Evolutionary conservation across 2,113 vertebrate genomes (phyloP).

Genomic region (Neogobius melanostomus): DNA sequence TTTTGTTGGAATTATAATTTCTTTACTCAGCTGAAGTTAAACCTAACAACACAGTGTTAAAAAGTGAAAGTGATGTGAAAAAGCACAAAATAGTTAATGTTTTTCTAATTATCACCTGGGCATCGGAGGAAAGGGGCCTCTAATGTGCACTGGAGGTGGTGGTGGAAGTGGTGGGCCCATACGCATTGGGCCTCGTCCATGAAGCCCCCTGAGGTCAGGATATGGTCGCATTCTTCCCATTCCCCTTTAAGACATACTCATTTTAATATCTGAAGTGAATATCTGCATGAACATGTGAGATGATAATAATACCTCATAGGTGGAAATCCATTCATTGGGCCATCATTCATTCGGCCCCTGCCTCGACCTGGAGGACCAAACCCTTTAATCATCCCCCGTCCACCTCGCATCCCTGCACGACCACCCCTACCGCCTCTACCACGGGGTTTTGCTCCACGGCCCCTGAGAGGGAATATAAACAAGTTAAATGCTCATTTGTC

Average conservation of each 20-base stretch:
- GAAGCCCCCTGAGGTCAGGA: constrained; percentile 66
- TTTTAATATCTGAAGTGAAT: not conserved
- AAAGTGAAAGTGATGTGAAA: not conserved
- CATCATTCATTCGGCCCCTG: constrained; percentile 64
- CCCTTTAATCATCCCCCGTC: constrained; percentile 70
- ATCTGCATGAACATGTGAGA: not conserved
- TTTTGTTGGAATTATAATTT: no score
- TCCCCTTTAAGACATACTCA: constrained; percentile 44
- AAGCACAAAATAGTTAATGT: not conserved
- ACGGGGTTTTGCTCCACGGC: constrained; percentile 51
- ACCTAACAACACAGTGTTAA: no score
- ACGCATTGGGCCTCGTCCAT: constrained; percentile 59
- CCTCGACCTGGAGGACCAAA: constrained; percentile 62
- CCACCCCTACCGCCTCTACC: constrained; percentile 64
- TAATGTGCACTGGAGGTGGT: constrained; percentile 63
- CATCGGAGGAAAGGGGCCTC: constrained; percentile 71
- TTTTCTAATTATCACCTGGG: constrained; percentile 55
- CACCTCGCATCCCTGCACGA: constrained; percentile 55
- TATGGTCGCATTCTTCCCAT: constrained; percentile 76
- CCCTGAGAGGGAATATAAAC: constrained; percentile 44
- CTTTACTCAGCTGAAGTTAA: no score
- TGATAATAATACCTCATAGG: constrained; percentile 70
- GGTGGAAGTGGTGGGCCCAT: constrained; percentile 68
- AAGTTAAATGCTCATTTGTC: not conserved
- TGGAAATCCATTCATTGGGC: constrained; percentile 70